Evolutionary conservation across 2,113 vertebrate genomes (phyloP).

Genomic region (Chaenogobius annularis): DNA sequence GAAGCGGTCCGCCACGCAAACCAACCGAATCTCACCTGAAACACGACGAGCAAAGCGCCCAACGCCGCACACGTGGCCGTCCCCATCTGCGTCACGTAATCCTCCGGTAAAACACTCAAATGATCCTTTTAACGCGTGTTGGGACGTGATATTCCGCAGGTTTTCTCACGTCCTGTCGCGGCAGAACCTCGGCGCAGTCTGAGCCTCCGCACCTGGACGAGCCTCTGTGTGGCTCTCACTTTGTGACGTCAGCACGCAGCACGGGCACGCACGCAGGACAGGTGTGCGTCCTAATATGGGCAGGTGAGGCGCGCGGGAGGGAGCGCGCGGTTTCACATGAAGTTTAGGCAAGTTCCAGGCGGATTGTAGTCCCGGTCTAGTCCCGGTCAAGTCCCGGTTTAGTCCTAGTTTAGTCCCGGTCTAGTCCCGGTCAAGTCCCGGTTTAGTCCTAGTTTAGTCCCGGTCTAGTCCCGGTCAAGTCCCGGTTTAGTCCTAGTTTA

Average conservation of each 20-base stretch:
- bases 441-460: too few relatives aligned
- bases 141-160: conserved; percentile 24
- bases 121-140: not conserved
- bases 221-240: not conserved
- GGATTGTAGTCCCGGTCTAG: too few relatives aligned
- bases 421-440: too few relatives aligned
- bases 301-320: not conserved
- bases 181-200: conserved; percentile 3
- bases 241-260: conserved; percentile 64
- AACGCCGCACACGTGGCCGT: conserved; percentile 35
- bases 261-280: conserved; percentile 54
- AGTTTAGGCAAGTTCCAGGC: too few relatives aligned
- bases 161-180: not conserved
- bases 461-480: not conserved
- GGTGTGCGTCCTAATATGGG: conserved; percentile 62
- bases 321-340: too few relatives aligned
- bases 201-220: conserved; percentile 25
- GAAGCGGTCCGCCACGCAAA: not conserved
- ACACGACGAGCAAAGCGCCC: conserved; percentile 42
- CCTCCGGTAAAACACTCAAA: not conserved
- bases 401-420: too few relatives aligned
- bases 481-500: not conserved
- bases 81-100: conserved; percentile 45
- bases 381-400: too few relatives aligned
- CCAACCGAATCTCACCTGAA: conserved; percentile 64